Evolutionary conservation across 2,797 vertebrate genomes (phyloP).

Genomic region (Brachymystax lenok): DNA sequence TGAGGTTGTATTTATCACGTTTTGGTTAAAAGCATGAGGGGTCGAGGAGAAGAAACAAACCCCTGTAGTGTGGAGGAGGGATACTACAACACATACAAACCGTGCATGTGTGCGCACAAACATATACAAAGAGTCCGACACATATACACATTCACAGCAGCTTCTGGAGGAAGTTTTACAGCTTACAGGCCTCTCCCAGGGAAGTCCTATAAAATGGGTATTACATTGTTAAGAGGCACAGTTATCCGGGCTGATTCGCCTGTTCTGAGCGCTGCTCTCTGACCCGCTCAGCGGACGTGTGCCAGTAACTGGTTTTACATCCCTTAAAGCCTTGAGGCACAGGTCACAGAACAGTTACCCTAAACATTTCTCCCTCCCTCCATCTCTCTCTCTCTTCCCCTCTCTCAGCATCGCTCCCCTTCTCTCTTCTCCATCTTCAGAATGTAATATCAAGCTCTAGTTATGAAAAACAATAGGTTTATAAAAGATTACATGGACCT

Average conservation of each 20-base stretch:
- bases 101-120: no score
- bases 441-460: background rate
- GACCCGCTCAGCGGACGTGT: background rate
- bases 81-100: no score
- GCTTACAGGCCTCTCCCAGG: slow-evolving; percentile 36
- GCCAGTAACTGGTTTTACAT: background rate
- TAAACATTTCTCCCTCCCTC: background rate
- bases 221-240: slow-evolving; percentile 38
- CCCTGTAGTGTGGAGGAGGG: background rate
- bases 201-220: slow-evolving; percentile 44
- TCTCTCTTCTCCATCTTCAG: background rate
- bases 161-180: slow-evolving; percentile 48
- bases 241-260: slow-evolving; percentile 29
- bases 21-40: background rate
- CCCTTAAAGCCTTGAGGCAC: slow-evolving; percentile 1
- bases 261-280: background rate
- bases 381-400: background rate
- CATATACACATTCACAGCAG: background rate
- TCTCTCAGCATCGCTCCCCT: background rate
- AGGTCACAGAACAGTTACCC: background rate
- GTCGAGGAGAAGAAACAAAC: background rate
- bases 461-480: background rate
- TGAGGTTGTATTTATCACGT: background rate
- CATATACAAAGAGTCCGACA: no score
- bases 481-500: background rate